Conservation (phyloP, 30 jellyfish, hydroid and myxozoan genomes). For the Aurelia sp. region DNA sequence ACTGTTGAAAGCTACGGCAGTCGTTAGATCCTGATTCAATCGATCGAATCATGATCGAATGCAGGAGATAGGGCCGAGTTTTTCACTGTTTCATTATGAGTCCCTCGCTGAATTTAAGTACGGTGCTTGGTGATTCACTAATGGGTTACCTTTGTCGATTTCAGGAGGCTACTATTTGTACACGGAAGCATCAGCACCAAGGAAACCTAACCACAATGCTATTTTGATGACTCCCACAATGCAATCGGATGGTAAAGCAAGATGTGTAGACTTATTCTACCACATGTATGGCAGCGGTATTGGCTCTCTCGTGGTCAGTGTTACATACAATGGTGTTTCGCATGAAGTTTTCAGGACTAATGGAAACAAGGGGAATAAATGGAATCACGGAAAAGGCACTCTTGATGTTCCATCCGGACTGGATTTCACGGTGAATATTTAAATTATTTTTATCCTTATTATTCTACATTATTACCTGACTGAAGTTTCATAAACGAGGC, state of each 20-base stretch:
- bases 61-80: too few species aligned
- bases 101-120: too few species aligned
- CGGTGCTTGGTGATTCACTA: too few species aligned
- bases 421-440: conserved; percentile 24
- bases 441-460: too few species aligned
- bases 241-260: conserved; percentile 39
- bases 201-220: conserved; percentile 43
- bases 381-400: conserved; percentile 19
- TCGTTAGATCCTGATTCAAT: too few species aligned
- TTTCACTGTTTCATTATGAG: too few species aligned
- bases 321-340: conserved; percentile 3
- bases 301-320: conserved; percentile 27
- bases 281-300: conserved; percentile 62
- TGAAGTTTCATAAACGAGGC: too few species aligned
- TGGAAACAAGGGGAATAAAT: conserved; percentile 31
- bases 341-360: neutral
- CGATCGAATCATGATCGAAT: too few species aligned
- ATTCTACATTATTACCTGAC: too few species aligned
- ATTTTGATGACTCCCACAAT: conserved; percentile 17
- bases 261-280: conserved; percentile 54
- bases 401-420: conserved; percentile 32
- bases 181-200: conserved; percentile 48
- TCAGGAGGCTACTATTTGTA: conserved; percentile 42
- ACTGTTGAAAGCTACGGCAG: too few species aligned
- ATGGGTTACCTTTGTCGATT: neutral